These are phyloP conservation scores for Odontesthes bonariensis DNA, from an alignment of 2,113 vertebrate species.

Conservation along the genomic window DNA sequence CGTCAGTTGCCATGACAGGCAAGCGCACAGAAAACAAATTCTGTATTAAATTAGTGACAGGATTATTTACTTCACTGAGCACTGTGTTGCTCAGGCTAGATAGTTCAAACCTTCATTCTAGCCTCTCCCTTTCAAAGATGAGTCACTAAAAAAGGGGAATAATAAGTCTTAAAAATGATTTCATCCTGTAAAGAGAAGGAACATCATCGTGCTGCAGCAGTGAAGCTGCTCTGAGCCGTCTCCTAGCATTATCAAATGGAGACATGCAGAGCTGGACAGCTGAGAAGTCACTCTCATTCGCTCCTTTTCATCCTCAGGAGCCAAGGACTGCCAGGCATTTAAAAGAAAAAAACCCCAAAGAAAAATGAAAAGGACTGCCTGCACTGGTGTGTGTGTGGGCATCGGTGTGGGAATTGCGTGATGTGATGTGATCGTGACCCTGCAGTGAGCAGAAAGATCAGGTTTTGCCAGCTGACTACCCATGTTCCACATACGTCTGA, in stretches of 20 bases:
- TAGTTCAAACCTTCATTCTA: conserved; percentile 38
- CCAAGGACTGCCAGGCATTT: conserved; percentile 26
- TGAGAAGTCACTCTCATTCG: conserved; percentile 57
- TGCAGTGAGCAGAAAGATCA: conserved; percentile 49
- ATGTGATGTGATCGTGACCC: conserved; percentile 50
- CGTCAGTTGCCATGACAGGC: conserved; percentile 67
- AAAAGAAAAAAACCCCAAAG: conserved; percentile 15
- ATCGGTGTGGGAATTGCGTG: conserved; percentile 17
- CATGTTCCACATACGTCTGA: conserved; percentile 64
- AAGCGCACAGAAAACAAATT: conserved; percentile 53
- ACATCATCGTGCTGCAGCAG: conserved; percentile 25
- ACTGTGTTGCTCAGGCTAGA: conserved; percentile 48
- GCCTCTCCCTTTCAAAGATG: conserved; percentile 49
- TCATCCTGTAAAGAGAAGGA: conserved; percentile 41
- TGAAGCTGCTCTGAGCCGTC: conserved; percentile 41
- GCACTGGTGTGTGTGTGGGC: conserved; percentile 21
- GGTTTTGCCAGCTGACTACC: conserved; percentile 59
- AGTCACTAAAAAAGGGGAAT: conserved; percentile 56
- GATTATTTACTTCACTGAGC: conserved; percentile 60
- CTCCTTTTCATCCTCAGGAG: conserved; percentile 55
- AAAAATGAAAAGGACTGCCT: conserved; percentile 29
- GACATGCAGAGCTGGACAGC: conserved; percentile 25
- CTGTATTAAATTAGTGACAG: conserved; percentile 65
- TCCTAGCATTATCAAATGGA: conserved; percentile 40
- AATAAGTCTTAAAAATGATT: conserved; percentile 50